Evolutionary conservation across 2,888 invertebrate genomes (phyloP), one percentile per base, ranked within the genome.

Genomic region (Leptinotarsa tumamoca): DNA sequence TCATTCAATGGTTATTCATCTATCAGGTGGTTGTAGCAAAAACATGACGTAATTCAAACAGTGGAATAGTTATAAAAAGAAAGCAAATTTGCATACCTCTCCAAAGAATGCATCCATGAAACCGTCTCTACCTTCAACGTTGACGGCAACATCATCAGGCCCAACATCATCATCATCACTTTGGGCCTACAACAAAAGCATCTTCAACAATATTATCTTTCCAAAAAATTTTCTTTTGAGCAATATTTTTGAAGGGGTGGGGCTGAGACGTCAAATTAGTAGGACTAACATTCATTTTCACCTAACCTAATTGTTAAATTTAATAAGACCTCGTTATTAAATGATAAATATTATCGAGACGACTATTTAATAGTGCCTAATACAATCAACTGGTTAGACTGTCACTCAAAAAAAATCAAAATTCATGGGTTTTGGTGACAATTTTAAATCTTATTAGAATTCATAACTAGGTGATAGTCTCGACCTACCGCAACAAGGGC

Each of bases 51-150:
- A 63, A 72, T 43, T 33, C n/a, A n/a, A 63, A 23, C 63, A 43
- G n/a, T 63, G 33, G n/a, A 63, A 10, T n/a, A 68, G 21, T 13
- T 70, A n/a, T 49, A 27, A 23, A 56, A 51, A 15, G n/a, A 61
- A 33, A 18, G 4, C 23, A 43, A 54, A 67, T 54, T 18, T 68
- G 88, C 91, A 91, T 89, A 97, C 97, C 94, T 99, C 99, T 90
- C 97, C 97, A 91, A 99, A 99, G 92, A 99, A 99, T 90, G 98
- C 98, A 89, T 99, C 98, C 98, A 99, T 99, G 91, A 97, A 98
- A 87, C 97, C 97, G 88, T 95, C 95, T 83, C 92, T 92, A 84
- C 95, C 95, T 89, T 98, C 98, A 87, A 98, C 96, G 89, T 95
- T 96, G 91, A 98, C 97, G 89, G 97, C 95, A 90, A 97, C 97